A percentile compares a stretch with the other conserved stretches of the same genome.
Evolutionary conservation across 2,888 invertebrate genomes (phyloP).

Genomic region (Opisthograptis luteolata): DNA sequence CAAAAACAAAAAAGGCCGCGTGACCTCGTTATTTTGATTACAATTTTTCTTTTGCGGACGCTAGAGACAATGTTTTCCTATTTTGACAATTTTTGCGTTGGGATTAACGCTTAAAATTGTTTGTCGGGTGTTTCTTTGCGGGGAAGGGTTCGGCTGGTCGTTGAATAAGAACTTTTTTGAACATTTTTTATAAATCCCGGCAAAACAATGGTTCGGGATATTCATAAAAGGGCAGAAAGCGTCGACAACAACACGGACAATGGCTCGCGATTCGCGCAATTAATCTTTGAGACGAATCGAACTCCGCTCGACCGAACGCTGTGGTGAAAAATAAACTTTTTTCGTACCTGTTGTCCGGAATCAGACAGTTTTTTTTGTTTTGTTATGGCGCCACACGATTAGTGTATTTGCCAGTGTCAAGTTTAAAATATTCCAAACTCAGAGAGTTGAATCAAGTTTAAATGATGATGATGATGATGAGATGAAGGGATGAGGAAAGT

Average conservation of each 20-base stretch:
- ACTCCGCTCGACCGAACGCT: conserved; percentile 48
- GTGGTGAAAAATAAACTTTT: conserved; percentile 38
- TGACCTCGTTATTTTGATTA: conserved; percentile 76
- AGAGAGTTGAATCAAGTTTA: too few relatives aligned
- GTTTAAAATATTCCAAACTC: too few relatives aligned
- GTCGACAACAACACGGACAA: conserved; percentile 72
- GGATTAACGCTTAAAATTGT: conserved; percentile 42
- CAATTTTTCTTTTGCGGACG: conserved; percentile 55
- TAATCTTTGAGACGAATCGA: conserved; percentile 77
- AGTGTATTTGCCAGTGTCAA: too few relatives aligned
- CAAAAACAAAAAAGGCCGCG: conserved; percentile 65
- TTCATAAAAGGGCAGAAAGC: conserved; percentile 73
- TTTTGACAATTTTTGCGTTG: conserved; percentile 5
- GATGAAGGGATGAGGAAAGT: too few relatives aligned
- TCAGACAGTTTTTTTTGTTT: neutral
- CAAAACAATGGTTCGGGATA: conserved; percentile 76
- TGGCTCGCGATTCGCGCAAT: conserved; percentile 70
- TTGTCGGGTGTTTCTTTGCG: conserved; percentile 20
- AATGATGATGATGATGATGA: too few relatives aligned
- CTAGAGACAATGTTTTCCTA: conserved; percentile 1
- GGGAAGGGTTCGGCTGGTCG: conserved; percentile 31
- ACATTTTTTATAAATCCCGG: conserved; percentile 71
- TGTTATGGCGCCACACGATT: too few relatives aligned
- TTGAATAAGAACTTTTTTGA: conserved; percentile 62
- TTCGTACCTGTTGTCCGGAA: conserved; percentile 5